Conservation (phyloP, 2,113 vertebrate genomes). For the Cercopithecus mona region DNA sequence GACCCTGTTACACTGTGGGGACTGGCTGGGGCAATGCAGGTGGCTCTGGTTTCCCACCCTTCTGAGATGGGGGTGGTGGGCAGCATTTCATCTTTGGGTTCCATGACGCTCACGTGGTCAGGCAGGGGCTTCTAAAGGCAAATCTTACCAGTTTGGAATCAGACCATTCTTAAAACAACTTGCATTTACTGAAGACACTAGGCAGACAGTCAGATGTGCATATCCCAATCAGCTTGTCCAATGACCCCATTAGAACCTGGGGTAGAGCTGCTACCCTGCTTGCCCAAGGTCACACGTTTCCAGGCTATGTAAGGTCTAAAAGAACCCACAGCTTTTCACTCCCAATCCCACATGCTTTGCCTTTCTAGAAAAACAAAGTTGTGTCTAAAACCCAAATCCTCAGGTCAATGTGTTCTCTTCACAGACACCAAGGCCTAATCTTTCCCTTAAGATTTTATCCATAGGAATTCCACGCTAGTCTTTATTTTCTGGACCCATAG, state of each 20-base stretch:
- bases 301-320: not conserved
- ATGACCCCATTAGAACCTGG: not conserved
- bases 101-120: too few species aligned
- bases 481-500: not conserved
- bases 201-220: not conserved
- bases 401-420: not conserved
- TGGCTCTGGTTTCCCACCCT: too few species aligned
- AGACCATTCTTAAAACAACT: slow-evolving; percentile 32
- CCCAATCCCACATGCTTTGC: not conserved
- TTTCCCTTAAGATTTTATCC: not conserved
- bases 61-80: too few species aligned
- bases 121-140: too few species aligned
- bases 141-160: not conserved
- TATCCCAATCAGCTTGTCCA: not conserved
- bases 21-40: too few species aligned
- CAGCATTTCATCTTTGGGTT: too few species aligned
- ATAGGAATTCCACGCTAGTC: not conserved
- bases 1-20: too few species aligned
- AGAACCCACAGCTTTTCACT: not conserved
- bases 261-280: not conserved
- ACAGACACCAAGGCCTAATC: not conserved
- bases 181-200: slow-evolving; percentile 17
- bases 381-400: not conserved
- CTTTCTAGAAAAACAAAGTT: not conserved
- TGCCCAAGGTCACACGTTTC: slow-evolving; percentile 16